A percentile compares a stretch with the other conserved stretches of the same genome.
phyloP scores from a whole-genome alignment of 1,140 invertebrate genomes.

The Drosophila lini region DNA sequence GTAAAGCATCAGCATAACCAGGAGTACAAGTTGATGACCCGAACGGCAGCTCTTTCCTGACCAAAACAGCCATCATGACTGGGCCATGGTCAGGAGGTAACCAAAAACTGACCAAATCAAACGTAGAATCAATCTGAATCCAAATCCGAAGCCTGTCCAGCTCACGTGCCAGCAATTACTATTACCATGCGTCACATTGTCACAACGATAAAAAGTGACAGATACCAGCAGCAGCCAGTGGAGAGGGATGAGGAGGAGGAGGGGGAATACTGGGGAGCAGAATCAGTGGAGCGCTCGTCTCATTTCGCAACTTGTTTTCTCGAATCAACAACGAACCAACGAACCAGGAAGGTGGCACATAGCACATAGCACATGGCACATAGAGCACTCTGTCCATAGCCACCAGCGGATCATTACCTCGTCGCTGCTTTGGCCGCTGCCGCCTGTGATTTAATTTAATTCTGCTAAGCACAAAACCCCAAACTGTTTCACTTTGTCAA shows the following conservation, averaged over 20 bases:
- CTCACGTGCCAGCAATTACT: constrained; percentile 52
- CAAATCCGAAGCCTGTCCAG: not conserved
- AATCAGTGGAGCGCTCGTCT: constrained; percentile 46
- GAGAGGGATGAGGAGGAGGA: not conserved
- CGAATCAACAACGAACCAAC: constrained; percentile 55
- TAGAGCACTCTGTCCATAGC: not conserved
- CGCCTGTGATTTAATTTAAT: constrained; percentile 49
- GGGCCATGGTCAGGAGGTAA: constrained; percentile 29
- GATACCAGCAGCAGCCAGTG: not conserved
- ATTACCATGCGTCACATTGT: constrained; percentile 49
- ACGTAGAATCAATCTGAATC: constrained; percentile 16
- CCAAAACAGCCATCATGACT: constrained; percentile 15
- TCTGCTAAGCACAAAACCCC: constrained; percentile 50
- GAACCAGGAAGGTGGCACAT: constrained; percentile 50
- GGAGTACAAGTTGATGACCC: constrained; percentile 31
- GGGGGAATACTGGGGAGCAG: constrained; percentile 1
- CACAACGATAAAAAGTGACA: constrained; percentile 35
- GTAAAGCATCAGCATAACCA: not conserved
- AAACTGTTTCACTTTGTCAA: constrained; percentile 55
- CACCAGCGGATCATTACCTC: constrained; percentile 32
- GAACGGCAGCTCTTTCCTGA: constrained; percentile 14
- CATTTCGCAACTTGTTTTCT: constrained; percentile 53
- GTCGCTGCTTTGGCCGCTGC: not conserved
- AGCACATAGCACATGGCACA: constrained; percentile 18
- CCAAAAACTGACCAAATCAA: constrained; percentile 5